Conservation (phyloP, 2,797 vertebrate species). For the Otolemur crassicaudatus region DNA sequence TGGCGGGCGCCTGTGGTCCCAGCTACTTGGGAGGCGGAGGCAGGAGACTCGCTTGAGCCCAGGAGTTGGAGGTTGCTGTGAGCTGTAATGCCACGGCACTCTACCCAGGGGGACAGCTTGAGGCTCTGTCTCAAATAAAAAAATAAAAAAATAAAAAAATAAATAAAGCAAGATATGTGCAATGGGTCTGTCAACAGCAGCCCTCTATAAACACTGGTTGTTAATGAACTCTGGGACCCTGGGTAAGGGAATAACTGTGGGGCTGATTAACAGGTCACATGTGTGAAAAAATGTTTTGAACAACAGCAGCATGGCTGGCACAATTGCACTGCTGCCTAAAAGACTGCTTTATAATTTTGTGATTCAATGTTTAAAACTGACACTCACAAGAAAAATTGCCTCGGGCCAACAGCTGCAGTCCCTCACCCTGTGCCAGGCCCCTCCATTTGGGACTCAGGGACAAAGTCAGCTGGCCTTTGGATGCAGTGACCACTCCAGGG, state of each 20-base stretch:
- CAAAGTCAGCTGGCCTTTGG: background rate
- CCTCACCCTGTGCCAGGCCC: background rate
- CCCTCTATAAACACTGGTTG: background rate
- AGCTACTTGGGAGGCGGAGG: too few species aligned
- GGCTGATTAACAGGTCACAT: background rate
- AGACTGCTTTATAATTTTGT: background rate
- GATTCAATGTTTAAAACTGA: constrained; percentile 12
- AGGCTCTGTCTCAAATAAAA: too few species aligned
- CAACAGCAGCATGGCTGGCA: background rate
- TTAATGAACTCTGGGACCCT: background rate
- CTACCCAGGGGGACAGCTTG: too few species aligned
- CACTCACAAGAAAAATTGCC: background rate
- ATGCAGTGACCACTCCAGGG: background rate
- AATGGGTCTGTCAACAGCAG: background rate
- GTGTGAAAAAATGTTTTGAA: background rate
- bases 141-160: too few species aligned
- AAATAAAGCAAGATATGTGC: background rate
- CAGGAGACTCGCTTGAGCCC: too few species aligned
- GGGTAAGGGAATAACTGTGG: background rate
- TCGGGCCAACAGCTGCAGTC: background rate
- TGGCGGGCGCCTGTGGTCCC: too few species aligned
- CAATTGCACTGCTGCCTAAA: background rate
- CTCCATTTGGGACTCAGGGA: background rate
- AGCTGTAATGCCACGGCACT: too few species aligned
- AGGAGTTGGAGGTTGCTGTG: too few species aligned